Base-by-base conservation (phyloP, 2,888 invertebrate species). In the Acleris sparsana region DNA sequence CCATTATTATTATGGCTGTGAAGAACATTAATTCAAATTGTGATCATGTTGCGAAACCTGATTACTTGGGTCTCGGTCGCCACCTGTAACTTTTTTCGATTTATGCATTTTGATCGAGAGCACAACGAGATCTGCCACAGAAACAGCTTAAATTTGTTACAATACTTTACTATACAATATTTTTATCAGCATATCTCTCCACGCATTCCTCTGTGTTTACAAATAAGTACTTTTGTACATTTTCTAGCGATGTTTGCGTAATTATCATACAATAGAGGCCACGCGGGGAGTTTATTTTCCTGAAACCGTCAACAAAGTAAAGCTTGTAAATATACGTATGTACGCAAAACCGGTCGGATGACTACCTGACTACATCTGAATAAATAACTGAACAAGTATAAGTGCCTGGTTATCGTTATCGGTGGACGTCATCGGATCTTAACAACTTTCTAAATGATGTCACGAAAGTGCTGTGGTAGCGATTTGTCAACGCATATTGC, bases 361-460 rank as follows among this genome's bases (percentile, higher is more conserved):
- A 39, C 60, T 44, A 53, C 29, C 13, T 39, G 39, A 39, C 60
- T 44, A 53, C 29, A 29, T 25, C 53, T 51, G 51, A 57, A 56
- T 51, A 59, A 58, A 63, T 22, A 52, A 11, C 33, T 58, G 48
- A 39, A 44, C 33, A 46, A 29, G 18, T 46, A 22, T 29, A 52
- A 44, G 57, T 59, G 39, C 53, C 13, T 48, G 33, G 20, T 44
- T 52, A 22, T 58, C 39, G 18, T 62, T 53, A 48, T 59, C 53
- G 29, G 6, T 25, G 11, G 39, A 48, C 59, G 63, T 64, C 59
- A 64, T 59, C 59, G 16, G 39, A 29, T 20, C 46, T 25, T 18
- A 59, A 59, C 39, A 39, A 22, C 59, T 63, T 63, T 63, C 63
- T 39, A 58, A 63, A 58, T 63, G 58, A 63, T 53, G 63, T 53